Percentiles rank a stretch among this genome's conserved stretches.
These are phyloP conservation scores for Channa striata DNA, from an alignment of 2,797 vertebrate species.

Conservation along the genomic window DNA sequence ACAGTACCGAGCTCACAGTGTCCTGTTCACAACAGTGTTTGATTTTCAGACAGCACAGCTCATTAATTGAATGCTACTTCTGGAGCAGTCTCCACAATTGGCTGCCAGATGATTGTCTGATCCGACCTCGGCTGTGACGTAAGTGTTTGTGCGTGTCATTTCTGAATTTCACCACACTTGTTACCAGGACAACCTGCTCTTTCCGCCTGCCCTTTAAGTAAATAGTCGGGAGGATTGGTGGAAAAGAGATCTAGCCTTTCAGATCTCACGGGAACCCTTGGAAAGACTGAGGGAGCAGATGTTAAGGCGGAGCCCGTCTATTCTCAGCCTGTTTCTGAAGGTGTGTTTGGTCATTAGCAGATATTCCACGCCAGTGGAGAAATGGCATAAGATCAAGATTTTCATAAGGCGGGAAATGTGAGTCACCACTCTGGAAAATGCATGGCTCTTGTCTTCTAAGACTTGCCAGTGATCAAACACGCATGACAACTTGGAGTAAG, in stretches of 20 bases:
- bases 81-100: conserved; percentile 14
- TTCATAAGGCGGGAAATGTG: conserved; percentile 52
- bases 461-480: conserved; percentile 81
- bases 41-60: conserved; percentile 31
- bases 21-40: conserved; percentile 25
- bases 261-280: conserved; percentile 47
- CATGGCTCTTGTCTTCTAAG: conserved; percentile 53
- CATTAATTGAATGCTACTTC: conserved; percentile 40
- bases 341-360: conserved; percentile 74
- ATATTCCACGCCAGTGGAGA: conserved; percentile 46
- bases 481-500: conserved; percentile 75
- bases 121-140: conserved; percentile 7
- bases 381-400: conserved; percentile 60
- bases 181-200: conserved; percentile 66
- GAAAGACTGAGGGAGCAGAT: conserved; percentile 60
- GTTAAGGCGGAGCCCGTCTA: conserved; percentile 62
- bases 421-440: conserved; percentile 60
- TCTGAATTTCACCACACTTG: conserved; percentile 48
- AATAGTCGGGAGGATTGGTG: conserved; percentile 44
- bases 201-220: conserved; percentile 50
- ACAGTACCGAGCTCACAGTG: background rate
- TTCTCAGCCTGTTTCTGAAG: conserved; percentile 61
- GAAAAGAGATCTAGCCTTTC: conserved; percentile 44
- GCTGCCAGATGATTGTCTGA: conserved; percentile 34
- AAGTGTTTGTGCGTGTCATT: conserved; percentile 31